Evolutionary conservation across 2,888 invertebrate genomes (phyloP).

Genomic region (Conchocele bisecta): DNA sequence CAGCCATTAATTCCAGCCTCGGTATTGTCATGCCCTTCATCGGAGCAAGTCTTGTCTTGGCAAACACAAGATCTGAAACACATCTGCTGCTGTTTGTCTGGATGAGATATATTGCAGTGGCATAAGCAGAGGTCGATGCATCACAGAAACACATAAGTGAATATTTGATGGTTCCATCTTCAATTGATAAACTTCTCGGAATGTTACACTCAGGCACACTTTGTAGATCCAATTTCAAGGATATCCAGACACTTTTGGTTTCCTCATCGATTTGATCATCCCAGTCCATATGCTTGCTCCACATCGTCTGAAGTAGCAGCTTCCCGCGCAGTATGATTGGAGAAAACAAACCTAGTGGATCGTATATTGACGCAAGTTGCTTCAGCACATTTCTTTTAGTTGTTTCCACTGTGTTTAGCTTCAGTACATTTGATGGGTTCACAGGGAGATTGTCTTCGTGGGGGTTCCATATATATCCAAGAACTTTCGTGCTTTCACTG

Average conservation of each 20-base stretch:
- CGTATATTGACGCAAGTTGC: not conserved
- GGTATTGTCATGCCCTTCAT: constrained; percentile 32
- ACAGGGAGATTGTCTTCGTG: not conserved
- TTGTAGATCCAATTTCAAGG: not conserved
- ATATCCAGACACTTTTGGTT: not conserved
- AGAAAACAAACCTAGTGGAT: constrained; percentile 7
- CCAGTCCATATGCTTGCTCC: constrained; percentile 3
- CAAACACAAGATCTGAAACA: constrained; percentile 21
- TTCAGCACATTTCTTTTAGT: constrained; percentile 2
- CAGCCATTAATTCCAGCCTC: constrained; percentile 30
- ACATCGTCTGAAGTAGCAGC: constrained; percentile 1
- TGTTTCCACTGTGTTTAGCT: not conserved
- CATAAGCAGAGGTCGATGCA: constrained; percentile 16
- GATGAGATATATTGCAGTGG: constrained; percentile 11
- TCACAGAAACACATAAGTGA: constrained; percentile 17
- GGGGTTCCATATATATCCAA: constrained; percentile 20
- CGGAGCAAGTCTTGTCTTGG: constrained; percentile 40
- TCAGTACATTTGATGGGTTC: not conserved
- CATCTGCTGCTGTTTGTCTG: not conserved
- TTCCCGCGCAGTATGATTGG: not conserved
- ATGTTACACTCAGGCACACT: not conserved
- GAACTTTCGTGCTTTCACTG: not conserved
- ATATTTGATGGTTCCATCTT: not conserved
- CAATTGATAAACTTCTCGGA: not conserved
- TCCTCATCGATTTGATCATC: not conserved